Evolutionary conservation across 2,797 vertebrate species (phyloP).

Genomic region (Pangasius larnaudii): DNA sequence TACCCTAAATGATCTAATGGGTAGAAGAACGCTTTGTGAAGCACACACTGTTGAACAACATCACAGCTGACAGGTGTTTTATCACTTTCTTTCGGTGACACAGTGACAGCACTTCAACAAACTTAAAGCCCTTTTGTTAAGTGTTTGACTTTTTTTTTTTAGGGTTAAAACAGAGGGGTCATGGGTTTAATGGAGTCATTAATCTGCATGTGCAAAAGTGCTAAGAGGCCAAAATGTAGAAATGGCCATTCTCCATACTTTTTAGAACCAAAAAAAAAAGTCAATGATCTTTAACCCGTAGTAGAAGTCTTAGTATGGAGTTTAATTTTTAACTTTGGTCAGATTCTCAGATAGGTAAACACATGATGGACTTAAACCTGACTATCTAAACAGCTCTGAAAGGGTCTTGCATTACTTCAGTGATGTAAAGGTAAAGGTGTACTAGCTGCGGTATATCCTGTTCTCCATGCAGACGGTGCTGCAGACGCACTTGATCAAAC

Average conservation of each 20-base stretch:
- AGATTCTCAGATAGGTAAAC: conserved; percentile 26
- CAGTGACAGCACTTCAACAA: conserved; percentile 30
- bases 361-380: conserved; percentile 7
- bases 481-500: conserved; percentile 31
- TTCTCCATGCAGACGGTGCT: conserved; percentile 14
- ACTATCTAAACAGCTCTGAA: conserved; percentile 20
- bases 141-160: conserved; percentile 13
- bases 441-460: background rate
- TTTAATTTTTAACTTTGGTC: background rate
- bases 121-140: conserved; percentile 67
- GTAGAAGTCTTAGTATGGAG: background rate
- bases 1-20: conserved; percentile 39
- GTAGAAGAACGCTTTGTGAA: conserved; percentile 55
- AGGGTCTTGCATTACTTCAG: conserved; percentile 5
- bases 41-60: conserved; percentile 61
- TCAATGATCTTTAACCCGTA: conserved; percentile 14
- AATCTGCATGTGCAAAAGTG: conserved; percentile 51
- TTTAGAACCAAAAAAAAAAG: conserved; percentile 68
- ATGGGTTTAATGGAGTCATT: conserved; percentile 67
- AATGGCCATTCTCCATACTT: conserved; percentile 52
- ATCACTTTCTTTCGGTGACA: conserved; percentile 15
- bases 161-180: conserved; percentile 62
- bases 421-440: conserved; percentile 15
- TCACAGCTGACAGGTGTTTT: conserved; percentile 42
- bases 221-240: conserved; percentile 57